Base-by-base conservation (phyloP, 2,888 invertebrate species). In the Scaptomyza reducta region DNA sequence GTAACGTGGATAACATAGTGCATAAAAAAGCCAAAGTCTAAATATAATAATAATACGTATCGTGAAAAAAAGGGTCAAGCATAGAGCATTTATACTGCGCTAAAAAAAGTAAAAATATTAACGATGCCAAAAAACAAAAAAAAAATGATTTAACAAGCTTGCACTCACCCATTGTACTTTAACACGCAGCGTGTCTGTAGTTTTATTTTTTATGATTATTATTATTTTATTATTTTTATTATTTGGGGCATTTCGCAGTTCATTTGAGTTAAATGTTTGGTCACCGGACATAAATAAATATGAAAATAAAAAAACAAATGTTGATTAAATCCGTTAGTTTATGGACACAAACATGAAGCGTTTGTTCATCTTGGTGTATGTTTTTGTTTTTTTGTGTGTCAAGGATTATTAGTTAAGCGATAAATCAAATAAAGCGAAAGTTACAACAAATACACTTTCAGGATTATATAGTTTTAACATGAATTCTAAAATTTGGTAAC, bases 111-210 rank as follows among this genome's bases (percentile, higher is more conserved):
- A 59, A 64, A 67, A 65, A 67, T 41, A 63, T 47, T 50, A 66
- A 65, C 57, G 57, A 64, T 45, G 65, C 41, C 60, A 61, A 66
- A 67, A 69, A 62, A 71, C 60, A 61, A 66, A 67, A 69, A 62
- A 71, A 76, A 73, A 73, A 59, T 79, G 68, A 74, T 77, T 71
- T 63, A 59, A 18, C 38, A 50, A 40, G 33, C 41, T 46, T 31
- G 27, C 55, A 90, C 90, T 90, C 70, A 90, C 90, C 90, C 90
- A 90, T 56, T 91, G 90, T 60, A 91, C 90, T 79, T 89, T 90
- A 57, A 90, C 85, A 73, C 90, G 90, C 70, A 91, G 71, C 72
- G 78, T 77, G 53, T 86, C 91, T 90, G 71, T 57, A 61, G 54
- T 57, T 62, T 71, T 62, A 71, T 67, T 74, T 66, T 65, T 74